Percentiles rank a stretch among this genome's conserved stretches.
phyloP scores from a whole-genome alignment of 2,888 invertebrate species.

The Pegoplata infirma region DNA sequence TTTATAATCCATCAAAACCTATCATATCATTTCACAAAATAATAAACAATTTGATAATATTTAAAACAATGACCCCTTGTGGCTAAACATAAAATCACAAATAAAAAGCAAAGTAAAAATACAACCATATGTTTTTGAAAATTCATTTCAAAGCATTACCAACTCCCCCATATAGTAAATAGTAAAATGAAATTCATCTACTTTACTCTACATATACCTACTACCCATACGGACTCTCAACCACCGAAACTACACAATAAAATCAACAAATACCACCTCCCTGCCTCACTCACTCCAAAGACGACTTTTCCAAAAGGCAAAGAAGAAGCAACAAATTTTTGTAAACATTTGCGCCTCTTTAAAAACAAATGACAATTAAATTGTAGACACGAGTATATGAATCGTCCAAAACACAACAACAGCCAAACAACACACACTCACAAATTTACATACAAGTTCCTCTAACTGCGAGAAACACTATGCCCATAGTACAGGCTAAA shows the following conservation, averaged over 20 bases:
- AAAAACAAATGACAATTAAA: slow-evolving; percentile 60
- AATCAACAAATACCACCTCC: slow-evolving; percentile 29
- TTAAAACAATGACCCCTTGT: slow-evolving; percentile 59
- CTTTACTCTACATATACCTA: background rate
- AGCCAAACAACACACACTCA: no score
- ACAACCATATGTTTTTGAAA: slow-evolving; percentile 58
- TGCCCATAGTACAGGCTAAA: slow-evolving; percentile 33
- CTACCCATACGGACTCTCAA: background rate
- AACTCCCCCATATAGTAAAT: background rate
- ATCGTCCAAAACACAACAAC: slow-evolving; percentile 16
- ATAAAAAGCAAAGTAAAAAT: slow-evolving; percentile 45
- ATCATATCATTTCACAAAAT: slow-evolving; percentile 4
- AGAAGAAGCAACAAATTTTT: slow-evolving; percentile 58
- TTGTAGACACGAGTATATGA: slow-evolving; percentile 44
- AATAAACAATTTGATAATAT: slow-evolving; percentile 46
- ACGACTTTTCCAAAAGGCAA: background rate
- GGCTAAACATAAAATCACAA: slow-evolving; percentile 43
- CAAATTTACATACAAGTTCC: slow-evolving; percentile 13
- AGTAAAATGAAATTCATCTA: no score
- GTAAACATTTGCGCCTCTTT: slow-evolving; percentile 58
- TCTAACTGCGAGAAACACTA: background rate
- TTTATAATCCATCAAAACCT: slow-evolving; percentile 2
- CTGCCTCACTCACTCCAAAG: background rate
- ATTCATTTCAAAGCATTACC: slow-evolving; percentile 28
- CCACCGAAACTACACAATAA: slow-evolving; percentile 25